Conservation (phyloP, 2,113 vertebrate species). For the Pipa parva region DNA sequence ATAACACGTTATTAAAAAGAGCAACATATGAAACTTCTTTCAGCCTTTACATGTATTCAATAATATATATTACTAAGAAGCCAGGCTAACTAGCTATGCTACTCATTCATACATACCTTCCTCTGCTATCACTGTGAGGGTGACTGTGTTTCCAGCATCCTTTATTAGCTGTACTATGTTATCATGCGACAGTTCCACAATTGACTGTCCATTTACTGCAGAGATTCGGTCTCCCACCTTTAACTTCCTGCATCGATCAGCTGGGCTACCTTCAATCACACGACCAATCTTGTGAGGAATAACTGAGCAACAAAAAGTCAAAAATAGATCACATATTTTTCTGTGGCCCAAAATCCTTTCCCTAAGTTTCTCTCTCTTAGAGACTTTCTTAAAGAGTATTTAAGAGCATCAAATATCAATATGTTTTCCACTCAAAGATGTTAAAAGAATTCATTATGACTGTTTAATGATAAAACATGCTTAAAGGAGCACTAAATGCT, state of each 20-base stretch:
- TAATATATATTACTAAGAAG: background rate
- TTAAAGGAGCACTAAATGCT: too few relatives aligned
- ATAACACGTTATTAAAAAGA: constrained; percentile 4
- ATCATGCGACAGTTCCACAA: constrained; percentile 88
- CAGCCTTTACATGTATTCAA: too few relatives aligned
- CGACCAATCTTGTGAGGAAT: constrained; percentile 98
- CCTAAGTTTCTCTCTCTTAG: too few relatives aligned
- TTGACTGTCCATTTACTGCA: constrained; percentile 86
- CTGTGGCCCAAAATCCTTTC: too few relatives aligned
- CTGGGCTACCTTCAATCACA: constrained; percentile 91
- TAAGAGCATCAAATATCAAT: too few relatives aligned
- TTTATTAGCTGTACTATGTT: constrained; percentile 96
- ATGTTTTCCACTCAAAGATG: too few relatives aligned
- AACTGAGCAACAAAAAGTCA: constrained; percentile 56
- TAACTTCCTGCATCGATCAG: constrained; percentile 83
- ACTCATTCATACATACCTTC: constrained; percentile 68
- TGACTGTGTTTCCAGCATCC: constrained; percentile 84
- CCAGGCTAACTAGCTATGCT: background rate
- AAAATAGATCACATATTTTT: too few relatives aligned
- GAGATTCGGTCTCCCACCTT: constrained; percentile 94
- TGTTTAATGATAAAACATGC: too few relatives aligned
- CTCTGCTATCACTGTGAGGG: constrained; percentile 87
- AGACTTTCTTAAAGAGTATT: too few relatives aligned
- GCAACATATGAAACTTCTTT: too few relatives aligned
- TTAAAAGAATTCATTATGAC: too few relatives aligned